These are phyloP conservation scores for Cotesia glomerata DNA, from an alignment of 1,140 invertebrate genomes.

Conservation along the genomic window DNA sequence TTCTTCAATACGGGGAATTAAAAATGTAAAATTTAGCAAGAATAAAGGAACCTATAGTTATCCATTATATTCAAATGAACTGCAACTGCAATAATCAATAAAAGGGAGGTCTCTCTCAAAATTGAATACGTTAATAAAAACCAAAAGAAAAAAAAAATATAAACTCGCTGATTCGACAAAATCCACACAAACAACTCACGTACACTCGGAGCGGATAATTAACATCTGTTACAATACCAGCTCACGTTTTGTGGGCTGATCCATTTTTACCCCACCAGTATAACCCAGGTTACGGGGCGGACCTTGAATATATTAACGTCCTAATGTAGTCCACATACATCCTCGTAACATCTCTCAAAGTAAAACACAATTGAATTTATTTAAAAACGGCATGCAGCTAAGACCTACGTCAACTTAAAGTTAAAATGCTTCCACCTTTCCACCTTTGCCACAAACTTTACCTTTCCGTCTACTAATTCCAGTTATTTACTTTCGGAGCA, in stretches of 20 bases:
- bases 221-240: constrained; percentile 62
- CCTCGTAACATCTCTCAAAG: background rate
- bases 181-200: background rate
- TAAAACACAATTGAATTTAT: background rate
- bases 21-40: too few species aligned
- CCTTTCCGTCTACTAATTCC: too few species aligned
- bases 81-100: constrained; percentile 34
- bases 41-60: background rate
- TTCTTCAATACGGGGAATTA: too few species aligned
- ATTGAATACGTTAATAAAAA: too few species aligned
- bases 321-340: constrained; percentile 35
- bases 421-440: too few species aligned
- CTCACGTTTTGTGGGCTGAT: background rate
- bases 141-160: background rate
- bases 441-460: too few species aligned
- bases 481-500: too few species aligned
- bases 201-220: constrained; percentile 55
- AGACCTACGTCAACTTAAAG: too few species aligned
- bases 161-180: background rate
- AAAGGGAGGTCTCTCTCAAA: too few species aligned
- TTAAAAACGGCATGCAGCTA: background rate
- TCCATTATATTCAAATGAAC: background rate
- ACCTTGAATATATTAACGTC: constrained; percentile 63
- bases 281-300: constrained; percentile 49
- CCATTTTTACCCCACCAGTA: constrained; percentile 45